phyloP scores from a whole-genome alignment of 2,113 vertebrate genomes.

The Charadrius vociferus region DNA sequence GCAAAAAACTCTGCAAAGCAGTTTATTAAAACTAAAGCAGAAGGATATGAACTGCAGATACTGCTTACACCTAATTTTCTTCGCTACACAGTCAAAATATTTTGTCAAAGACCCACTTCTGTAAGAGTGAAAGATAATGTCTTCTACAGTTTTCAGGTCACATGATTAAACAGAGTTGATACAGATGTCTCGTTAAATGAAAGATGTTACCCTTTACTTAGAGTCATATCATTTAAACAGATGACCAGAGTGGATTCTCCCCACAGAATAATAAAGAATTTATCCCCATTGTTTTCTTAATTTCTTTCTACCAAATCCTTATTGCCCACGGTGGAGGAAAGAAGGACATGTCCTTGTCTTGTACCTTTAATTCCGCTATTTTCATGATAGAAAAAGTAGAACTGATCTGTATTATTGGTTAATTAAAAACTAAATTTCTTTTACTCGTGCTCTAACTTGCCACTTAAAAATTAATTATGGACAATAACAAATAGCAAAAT shows the following conservation, averaged over 20 bases:
- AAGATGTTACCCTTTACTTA: slow-evolving; percentile 15
- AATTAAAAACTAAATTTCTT: slow-evolving; percentile 59
- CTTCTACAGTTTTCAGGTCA: background rate
- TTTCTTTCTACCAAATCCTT: slow-evolving; percentile 5
- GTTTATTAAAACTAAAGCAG: background rate
- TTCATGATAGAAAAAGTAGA: background rate
- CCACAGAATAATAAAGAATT: background rate
- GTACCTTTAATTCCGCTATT: background rate
- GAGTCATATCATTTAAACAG: background rate
- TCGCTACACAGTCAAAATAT: background rate
- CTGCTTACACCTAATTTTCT: background rate
- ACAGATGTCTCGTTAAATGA: background rate
- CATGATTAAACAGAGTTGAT: background rate
- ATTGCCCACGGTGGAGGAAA: background rate
- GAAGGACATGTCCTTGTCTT: background rate
- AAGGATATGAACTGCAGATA: background rate
- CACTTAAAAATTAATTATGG: slow-evolving; percentile 63
- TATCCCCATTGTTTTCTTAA: background rate
- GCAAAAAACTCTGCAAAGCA: background rate
- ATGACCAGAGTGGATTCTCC: background rate
- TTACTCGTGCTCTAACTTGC: background rate
- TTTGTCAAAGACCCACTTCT: background rate
- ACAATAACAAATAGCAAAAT: slow-evolving; percentile 17
- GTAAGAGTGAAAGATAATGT: slow-evolving; percentile 5
- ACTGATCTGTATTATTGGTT: background rate